phyloP scores from a whole-genome alignment of 2,888 invertebrate genomes.

The Mythimna loreyi region DNA sequence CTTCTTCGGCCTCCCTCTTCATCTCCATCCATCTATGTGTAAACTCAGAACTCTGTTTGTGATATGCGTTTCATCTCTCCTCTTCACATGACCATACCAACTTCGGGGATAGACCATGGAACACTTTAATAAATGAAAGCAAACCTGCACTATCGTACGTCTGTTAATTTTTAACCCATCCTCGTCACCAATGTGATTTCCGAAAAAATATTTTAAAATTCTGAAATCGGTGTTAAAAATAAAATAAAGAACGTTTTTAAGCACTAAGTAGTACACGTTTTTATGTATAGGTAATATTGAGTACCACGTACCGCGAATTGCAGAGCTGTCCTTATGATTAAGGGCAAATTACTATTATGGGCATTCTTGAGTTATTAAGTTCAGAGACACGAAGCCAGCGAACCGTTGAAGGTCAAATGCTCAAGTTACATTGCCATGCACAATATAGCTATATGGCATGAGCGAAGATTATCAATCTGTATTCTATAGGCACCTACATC shows the following conservation, averaged over 20 bases:
- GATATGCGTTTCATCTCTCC: no score
- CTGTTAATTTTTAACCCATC: no score
- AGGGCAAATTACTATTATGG: conserved; percentile 70
- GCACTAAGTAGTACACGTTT: conserved; percentile 5
- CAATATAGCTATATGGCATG: conserved; percentile 47
- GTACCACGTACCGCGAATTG: conserved; percentile 11
- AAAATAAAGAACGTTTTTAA: neutral
- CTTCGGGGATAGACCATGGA: no score
- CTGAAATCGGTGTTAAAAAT: no score
- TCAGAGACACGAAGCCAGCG: conserved; percentile 76
- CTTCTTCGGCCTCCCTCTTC: no score
- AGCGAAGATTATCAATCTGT: conserved; percentile 40
- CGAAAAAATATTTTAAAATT: no score
- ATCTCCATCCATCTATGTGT: no score
- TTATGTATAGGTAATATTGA: neutral
- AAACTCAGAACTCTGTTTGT: no score
- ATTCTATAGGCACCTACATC: conserved; percentile 7
- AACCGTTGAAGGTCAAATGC: conserved; percentile 78
- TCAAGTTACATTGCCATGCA: conserved; percentile 74
- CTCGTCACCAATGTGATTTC: no score
- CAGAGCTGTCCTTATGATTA: conserved; percentile 66
- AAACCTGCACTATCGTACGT: no score
- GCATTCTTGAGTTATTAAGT: conserved; percentile 75
- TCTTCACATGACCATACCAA: no score
- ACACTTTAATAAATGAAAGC: no score